phyloP scores from a whole-genome alignment of 2,888 invertebrate genomes.

The Drosophila anceps region DNA sequence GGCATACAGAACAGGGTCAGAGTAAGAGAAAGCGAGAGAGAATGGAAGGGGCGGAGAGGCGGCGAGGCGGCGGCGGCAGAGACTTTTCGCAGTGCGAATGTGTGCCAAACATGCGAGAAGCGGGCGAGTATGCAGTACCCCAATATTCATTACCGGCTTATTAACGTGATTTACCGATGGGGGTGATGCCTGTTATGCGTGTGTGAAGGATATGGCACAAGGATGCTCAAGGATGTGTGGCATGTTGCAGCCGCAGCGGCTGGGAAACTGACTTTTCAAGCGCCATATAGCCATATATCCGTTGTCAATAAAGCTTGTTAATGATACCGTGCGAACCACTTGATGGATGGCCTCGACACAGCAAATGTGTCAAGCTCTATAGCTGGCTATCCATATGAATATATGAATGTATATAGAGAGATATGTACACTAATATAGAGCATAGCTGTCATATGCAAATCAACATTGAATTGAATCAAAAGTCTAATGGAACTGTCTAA shows the following conservation, averaged over 20 bases:
- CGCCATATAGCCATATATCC: conserved; percentile 69
- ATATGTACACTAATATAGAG: conserved; percentile 2
- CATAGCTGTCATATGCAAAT: conserved; percentile 55
- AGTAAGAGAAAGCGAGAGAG: background rate
- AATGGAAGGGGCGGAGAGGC: background rate
- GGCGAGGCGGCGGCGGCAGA: background rate
- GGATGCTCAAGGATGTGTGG: conserved; percentile 51
- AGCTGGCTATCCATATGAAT: background rate
- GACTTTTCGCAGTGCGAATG: conserved; percentile 55
- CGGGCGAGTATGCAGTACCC: conserved; percentile 3
- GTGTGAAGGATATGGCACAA: conserved; percentile 38
- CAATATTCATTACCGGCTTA: conserved; percentile 77
- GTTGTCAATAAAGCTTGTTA: conserved; percentile 74
- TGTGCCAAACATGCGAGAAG: conserved; percentile 77
- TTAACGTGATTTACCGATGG: conserved; percentile 78
- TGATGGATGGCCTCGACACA: conserved; percentile 61
- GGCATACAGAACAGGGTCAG: conserved; percentile 34
- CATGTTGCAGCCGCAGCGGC: conserved; percentile 39
- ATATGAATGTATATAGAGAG: background rate
- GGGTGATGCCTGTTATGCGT: conserved; percentile 49
- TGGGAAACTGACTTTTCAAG: conserved; percentile 78
- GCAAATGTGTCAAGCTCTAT: conserved; percentile 24
- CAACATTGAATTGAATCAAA: conserved; percentile 38
- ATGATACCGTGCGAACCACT: conserved; percentile 71
- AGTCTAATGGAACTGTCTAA: conserved; percentile 28